phyloP scores from a whole-genome alignment of 2,888 invertebrate species.

The Habroteleia sp. region DNA sequence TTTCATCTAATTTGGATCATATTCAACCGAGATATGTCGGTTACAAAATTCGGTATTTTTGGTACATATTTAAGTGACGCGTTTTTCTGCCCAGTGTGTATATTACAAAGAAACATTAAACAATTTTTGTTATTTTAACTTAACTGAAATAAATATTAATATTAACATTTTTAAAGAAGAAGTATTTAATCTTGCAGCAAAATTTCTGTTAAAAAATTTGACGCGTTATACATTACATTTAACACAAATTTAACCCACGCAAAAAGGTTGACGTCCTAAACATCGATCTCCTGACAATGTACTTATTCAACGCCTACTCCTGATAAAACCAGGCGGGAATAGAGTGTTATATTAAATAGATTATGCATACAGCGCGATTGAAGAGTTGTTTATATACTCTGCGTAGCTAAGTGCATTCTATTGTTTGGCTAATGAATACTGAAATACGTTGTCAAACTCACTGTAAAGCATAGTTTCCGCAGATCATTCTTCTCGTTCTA shows the following conservation, averaged over 20 bases:
- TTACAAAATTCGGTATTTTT: no score
- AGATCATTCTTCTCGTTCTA: slow-evolving; percentile 52
- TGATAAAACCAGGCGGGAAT: slow-evolving; percentile 61
- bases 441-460: slow-evolving; percentile 62
- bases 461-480: slow-evolving; percentile 55
- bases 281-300: slow-evolving; percentile 63
- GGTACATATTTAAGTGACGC: no score
- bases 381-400: slow-evolving; percentile 62
- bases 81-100: no score
- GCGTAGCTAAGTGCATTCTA: slow-evolving; percentile 60
- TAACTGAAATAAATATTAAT: no score
- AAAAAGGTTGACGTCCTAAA: slow-evolving; percentile 61
- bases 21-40: no score
- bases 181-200: slow-evolving; percentile 23
- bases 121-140: no score
- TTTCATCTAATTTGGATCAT: no score
- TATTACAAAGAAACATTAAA: no score
- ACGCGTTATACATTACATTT: slow-evolving; percentile 54
- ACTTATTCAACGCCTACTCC: slow-evolving; percentile 65
- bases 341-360: slow-evolving; percentile 60
- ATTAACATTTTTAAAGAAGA: neutral
- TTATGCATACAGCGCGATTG: slow-evolving; percentile 63
- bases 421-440: slow-evolving; percentile 62
- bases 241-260: slow-evolving; percentile 55
- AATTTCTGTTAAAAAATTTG: slow-evolving; percentile 37